Evolutionary conservation across 2,113 vertebrate genomes (phyloP), one percentile per base, ranked within the genome.

Genomic region (Bubo scandiacus): DNA sequence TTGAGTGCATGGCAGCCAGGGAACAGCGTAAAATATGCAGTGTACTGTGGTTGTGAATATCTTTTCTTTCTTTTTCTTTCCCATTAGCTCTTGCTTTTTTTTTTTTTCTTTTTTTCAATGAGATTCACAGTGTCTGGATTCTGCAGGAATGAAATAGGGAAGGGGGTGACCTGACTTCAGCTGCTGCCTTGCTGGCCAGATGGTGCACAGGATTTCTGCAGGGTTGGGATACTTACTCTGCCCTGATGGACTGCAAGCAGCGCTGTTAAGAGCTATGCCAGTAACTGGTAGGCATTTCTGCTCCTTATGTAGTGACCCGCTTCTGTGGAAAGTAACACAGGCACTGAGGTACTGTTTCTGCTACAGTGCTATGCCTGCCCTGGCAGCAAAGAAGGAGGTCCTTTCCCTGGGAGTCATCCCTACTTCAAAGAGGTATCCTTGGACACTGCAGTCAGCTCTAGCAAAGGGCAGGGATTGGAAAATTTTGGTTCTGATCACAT

Each of bases 151-250:
- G 38, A 36, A 72, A 12, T 8, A 77, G 34, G 42, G 52, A 81
- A 63, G 38, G 23, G 58, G 10, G 12, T 67, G 23, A 43, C 34
- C 62, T 66, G 43, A 47, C 27, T 94, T 94, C 12, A 81, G 49
- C 36, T 84, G 34, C 43, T 91, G 43, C 27, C 34, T 72, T 81
- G 25, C 38, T 63, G 45, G 36, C 55, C 32, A 59, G 21, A 34
- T 0, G 0, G 12, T 42, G 38, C 43, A 7, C 6, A 22, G 0
- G 0, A 15, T 32, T 86, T 81, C 11, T 77, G 71, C n/a, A 45
- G 27, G 14, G 22, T 7, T 81, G 79, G 59, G 32, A 4, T 42
- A 13, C 29, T 80, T 67, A 7, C 9, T 71, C 26, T 83, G 51
- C 67, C 42, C 47, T 79, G 30, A 23, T 0, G 2, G 40, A n/a